These are phyloP conservation scores for Panzeria rudis DNA, from an alignment of 2,888 invertebrate species.

Conservation along the genomic window DNA sequence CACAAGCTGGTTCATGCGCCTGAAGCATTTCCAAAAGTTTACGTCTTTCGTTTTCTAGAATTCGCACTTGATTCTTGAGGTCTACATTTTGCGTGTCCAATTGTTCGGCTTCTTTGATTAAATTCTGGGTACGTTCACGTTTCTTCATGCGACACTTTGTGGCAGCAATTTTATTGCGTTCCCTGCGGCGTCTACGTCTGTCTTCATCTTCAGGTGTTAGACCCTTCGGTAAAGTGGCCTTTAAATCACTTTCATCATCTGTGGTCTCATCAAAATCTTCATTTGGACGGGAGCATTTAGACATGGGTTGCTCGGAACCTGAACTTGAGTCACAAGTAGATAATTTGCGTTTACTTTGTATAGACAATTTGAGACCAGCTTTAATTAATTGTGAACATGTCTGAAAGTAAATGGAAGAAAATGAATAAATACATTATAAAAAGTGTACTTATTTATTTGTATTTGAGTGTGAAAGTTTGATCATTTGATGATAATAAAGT, in stretches of 20 bases:
- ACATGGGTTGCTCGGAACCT: slow-evolving; percentile 83
- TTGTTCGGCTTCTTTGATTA: slow-evolving; percentile 93
- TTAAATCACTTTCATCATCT: slow-evolving; percentile 85
- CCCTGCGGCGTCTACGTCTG: slow-evolving; percentile 91
- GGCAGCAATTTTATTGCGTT: slow-evolving; percentile 96
- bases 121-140: slow-evolving; percentile 93
- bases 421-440: not conserved
- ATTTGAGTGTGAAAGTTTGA: slow-evolving; percentile 12
- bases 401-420: slow-evolving; percentile 83
- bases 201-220: slow-evolving; percentile 96
- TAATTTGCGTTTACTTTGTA: slow-evolving; percentile 93
- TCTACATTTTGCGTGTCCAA: slow-evolving; percentile 93
- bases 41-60: slow-evolving; percentile 91
- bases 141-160: slow-evolving; percentile 97
- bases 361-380: slow-evolving; percentile 94
- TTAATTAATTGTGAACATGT: slow-evolving; percentile 96
- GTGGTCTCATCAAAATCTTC: slow-evolving; percentile 81
- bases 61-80: slow-evolving; percentile 92
- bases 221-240: slow-evolving; percentile 82
- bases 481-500: slow-evolving; percentile 50
- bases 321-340: slow-evolving; percentile 87
- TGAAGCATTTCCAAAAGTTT: slow-evolving; percentile 92
- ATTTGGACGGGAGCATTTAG: slow-evolving; percentile 83
- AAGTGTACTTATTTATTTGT: slow-evolving; percentile 18
- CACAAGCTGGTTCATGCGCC: slow-evolving; percentile 89